A percentile compares a stretch with the other conserved stretches of the same genome.
Evolutionary conservation across 2,888 invertebrate species (phyloP).

Genomic region (Nipponacmea schrenckii): DNA sequence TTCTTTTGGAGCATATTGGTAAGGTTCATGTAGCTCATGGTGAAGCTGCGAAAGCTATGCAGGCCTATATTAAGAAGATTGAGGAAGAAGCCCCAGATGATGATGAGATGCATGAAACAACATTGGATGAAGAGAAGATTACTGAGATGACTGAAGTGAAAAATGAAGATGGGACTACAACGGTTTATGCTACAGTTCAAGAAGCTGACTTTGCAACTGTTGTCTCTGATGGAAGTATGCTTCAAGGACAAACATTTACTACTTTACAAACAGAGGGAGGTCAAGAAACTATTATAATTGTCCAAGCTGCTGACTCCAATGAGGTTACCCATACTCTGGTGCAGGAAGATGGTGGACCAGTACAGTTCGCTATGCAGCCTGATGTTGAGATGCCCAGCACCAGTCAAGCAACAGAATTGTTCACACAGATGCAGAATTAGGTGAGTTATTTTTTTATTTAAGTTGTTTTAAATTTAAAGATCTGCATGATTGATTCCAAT

Average conservation of each 20-base stretch:
- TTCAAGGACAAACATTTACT: conserved; percentile 54
- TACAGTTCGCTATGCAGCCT: conserved; percentile 52
- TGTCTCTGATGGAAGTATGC: conserved; percentile 46
- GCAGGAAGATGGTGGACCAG: conserved; percentile 51
- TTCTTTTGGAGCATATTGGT: conserved; percentile 58
- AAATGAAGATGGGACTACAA: conserved; percentile 39
- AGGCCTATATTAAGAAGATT: conserved; percentile 48
- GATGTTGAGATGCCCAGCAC: conserved; percentile 27
- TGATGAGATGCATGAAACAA: conserved; percentile 47
- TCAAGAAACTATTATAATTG: conserved; percentile 61
- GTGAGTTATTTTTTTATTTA: too few species aligned
- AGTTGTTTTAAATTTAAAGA: background rate
- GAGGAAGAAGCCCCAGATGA: conserved; percentile 56
- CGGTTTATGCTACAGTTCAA: conserved; percentile 35
- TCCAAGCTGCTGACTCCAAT: conserved; percentile 57
- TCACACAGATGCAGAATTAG: conserved; percentile 30
- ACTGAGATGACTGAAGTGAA: conserved; percentile 36
- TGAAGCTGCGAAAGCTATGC: conserved; percentile 57
- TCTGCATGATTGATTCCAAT: background rate
- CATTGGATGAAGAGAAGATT: conserved; percentile 36
- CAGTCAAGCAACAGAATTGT: conserved; percentile 31
- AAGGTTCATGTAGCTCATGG: conserved; percentile 58
- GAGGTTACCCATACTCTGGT: conserved; percentile 62
- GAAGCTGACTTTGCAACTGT: conserved; percentile 47
- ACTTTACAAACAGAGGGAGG: conserved; percentile 57